Percentiles rank a stretch among this genome's conserved stretches.
Evolutionary conservation across 2,797 vertebrate genomes (phyloP).

Genomic region (Coregonus ussuriensis): DNA sequence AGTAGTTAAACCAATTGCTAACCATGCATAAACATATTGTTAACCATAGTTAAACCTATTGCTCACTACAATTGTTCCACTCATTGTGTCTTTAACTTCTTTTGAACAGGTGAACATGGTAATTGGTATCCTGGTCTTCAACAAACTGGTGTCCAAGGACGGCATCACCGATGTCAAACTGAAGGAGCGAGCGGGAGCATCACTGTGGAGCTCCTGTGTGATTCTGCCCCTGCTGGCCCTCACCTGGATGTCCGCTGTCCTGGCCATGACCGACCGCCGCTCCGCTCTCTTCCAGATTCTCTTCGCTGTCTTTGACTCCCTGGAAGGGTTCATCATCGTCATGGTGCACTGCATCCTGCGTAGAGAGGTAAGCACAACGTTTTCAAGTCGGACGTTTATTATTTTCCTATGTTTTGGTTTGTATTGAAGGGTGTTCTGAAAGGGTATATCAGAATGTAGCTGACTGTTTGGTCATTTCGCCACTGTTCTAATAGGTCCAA

Average conservation of each 20-base stretch:
- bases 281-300: conserved; percentile 99
- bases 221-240: conserved; percentile 95
- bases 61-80: conserved; percentile 20
- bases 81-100: conserved; percentile 15
- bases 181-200: conserved; percentile 98
- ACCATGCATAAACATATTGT: no score
- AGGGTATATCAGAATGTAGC: conserved; percentile 15
- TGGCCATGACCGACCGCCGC: conserved; percentile 96
- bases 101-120: conserved; percentile 96
- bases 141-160: conserved; percentile 99
- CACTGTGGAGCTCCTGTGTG: conserved; percentile 98
- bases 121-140: conserved; percentile 99
- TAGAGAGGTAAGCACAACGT: conserved; percentile 81
- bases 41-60: conserved; percentile 22
- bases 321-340: conserved; percentile 97
- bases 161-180: conserved; percentile 99
- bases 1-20: not conserved
- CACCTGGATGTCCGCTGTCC: conserved; percentile 98
- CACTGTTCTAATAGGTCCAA: conserved; percentile 82
- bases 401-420: conserved; percentile 26
- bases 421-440: conserved; percentile 28
- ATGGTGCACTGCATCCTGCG: conserved; percentile 99
- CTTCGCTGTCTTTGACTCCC: conserved; percentile 95
- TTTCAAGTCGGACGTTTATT: conserved; percentile 1
- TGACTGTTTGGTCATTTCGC: conserved; percentile 20